Evolutionary conservation across 2,113 vertebrate genomes (phyloP).

Genomic region (Anas platyrhynchos): DNA sequence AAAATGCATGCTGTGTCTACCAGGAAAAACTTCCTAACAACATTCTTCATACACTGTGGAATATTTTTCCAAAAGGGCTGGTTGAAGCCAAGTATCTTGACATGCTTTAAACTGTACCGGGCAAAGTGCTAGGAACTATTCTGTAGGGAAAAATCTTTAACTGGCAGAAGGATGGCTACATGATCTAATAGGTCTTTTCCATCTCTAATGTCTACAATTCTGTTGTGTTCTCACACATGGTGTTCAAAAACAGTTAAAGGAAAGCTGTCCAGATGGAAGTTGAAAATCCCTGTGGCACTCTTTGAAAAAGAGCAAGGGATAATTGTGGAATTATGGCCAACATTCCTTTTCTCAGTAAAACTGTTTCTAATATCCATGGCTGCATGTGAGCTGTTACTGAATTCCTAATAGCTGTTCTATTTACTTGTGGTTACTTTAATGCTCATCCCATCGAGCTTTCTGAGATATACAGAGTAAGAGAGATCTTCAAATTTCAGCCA

Average conservation of each 20-base stretch:
- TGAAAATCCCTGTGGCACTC: constrained; percentile 56
- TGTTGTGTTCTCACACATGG: constrained; percentile 60
- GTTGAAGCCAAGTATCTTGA: constrained; percentile 33
- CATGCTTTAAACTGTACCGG: constrained; percentile 43
- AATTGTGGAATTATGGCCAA: constrained; percentile 41
- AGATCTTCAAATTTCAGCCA: not conserved
- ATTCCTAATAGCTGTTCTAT: constrained; percentile 36
- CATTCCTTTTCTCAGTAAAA: constrained; percentile 60
- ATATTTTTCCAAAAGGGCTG: constrained; percentile 50
- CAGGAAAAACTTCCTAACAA: constrained; percentile 48
- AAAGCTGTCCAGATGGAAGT: constrained; percentile 67
- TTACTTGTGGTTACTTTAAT: constrained; percentile 35
- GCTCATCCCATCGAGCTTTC: not conserved
- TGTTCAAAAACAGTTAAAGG: constrained; percentile 63
- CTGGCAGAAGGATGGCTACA: constrained; percentile 38
- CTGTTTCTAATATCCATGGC: constrained; percentile 23
- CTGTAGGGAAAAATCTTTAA: constrained; percentile 41
- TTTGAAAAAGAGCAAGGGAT: constrained; percentile 46
- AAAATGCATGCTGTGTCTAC: constrained; percentile 48
- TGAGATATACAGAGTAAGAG: not conserved
- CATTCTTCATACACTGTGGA: constrained; percentile 48
- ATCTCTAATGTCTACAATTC: constrained; percentile 15
- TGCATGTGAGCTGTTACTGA: constrained; percentile 25
- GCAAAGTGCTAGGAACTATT: constrained; percentile 47
- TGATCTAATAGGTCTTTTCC: constrained; percentile 65